These are phyloP conservation scores for Aurelia sp. DNA, from an alignment of 30 jellyfish, hydroid and myxozoan species.

Conservation along the genomic window DNA sequence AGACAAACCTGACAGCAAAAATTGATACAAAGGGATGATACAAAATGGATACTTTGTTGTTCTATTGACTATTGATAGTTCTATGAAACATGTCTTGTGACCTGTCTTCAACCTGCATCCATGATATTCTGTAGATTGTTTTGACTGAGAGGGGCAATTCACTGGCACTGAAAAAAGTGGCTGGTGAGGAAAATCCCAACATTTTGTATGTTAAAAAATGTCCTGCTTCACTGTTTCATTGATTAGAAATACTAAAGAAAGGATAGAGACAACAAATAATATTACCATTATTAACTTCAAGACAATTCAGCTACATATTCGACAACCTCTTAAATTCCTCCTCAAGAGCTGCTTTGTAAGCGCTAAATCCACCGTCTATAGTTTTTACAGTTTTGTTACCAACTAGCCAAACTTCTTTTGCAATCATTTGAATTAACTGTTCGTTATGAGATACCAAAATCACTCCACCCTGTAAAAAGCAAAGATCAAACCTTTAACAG, in stretches of 20 bases:
- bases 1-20: too few relatives aligned
- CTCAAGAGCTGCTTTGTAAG: slow-evolving; percentile 91
- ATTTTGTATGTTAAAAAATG: too few relatives aligned
- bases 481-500: neutral
- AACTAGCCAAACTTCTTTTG: slow-evolving; percentile 96
- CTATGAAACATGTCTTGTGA: too few relatives aligned
- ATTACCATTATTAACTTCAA: neutral
- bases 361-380: slow-evolving; percentile 96
- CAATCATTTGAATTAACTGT: slow-evolving; percentile 94
- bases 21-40: too few relatives aligned
- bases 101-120: too few relatives aligned
- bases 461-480: slow-evolving; percentile 86
- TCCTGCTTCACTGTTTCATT: too few relatives aligned
- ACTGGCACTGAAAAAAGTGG: too few relatives aligned
- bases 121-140: too few relatives aligned
- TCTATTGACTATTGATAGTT: too few relatives aligned
- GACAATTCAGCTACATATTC: neutral
- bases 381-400: slow-evolving; percentile 86
- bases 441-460: slow-evolving; percentile 96
- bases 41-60: too few relatives aligned
- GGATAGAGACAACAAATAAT: neutral
- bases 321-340: slow-evolving; percentile 88
- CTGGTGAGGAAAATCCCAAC: too few relatives aligned
- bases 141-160: too few relatives aligned
- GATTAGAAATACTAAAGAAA: neutral